A percentile compares a stretch with the other conserved stretches of the same genome.
Evolutionary conservation across 2,888 invertebrate genomes (phyloP).

Genomic region (Microplitis deprimator): DNA sequence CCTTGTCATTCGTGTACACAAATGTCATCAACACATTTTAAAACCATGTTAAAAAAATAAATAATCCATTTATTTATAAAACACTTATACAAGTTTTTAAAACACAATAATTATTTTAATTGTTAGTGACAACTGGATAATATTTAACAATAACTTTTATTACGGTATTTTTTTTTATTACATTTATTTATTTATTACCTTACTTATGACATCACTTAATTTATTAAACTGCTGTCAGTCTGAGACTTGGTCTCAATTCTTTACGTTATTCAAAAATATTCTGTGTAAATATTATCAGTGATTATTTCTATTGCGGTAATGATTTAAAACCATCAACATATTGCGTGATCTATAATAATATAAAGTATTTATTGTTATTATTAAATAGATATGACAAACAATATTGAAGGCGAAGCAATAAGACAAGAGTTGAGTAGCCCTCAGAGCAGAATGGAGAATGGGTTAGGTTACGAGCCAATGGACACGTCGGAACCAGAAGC

Average conservation of each 20-base stretch:
- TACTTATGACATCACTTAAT: no score
- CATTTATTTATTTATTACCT: no score
- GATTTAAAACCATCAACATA: background rate
- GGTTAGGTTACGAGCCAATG: conserved; percentile 46
- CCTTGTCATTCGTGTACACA: background rate
- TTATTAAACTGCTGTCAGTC: no score
- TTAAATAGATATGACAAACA: conserved; percentile 46
- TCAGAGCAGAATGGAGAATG: conserved; percentile 26
- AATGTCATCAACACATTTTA: background rate
- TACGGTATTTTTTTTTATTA: no score
- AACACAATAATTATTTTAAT: background rate
- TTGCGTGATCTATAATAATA: background rate
- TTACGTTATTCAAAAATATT: background rate
- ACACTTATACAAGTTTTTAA: background rate
- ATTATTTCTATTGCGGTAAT: background rate
- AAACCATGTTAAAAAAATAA: background rate
- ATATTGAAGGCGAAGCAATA: conserved; percentile 43
- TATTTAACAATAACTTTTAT: background rate
- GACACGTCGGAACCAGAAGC: conserved; percentile 36
- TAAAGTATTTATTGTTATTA: background rate
- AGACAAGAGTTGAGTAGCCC: background rate
- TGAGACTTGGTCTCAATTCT: background rate
- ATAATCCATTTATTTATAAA: background rate
- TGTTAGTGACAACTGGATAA: background rate
- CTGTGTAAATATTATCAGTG: background rate